Conservation (phyloP, 2,888 invertebrate species). For the Hyalella azteca region DNA sequence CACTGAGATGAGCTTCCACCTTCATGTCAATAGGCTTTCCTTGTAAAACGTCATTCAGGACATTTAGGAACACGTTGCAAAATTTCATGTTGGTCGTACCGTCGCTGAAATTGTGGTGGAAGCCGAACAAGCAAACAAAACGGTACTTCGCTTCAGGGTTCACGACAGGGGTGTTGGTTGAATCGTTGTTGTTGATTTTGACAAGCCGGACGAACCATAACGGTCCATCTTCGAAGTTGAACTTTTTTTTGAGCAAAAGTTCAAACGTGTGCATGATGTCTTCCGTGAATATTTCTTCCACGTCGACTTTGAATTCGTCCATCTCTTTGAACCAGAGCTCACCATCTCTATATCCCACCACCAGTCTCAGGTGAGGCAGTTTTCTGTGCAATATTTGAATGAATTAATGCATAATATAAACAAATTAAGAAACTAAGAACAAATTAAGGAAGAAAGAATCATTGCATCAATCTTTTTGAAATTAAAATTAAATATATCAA, state of each 20-base stretch:
- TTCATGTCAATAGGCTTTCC: conserved; percentile 44
- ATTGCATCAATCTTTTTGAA: too few species aligned
- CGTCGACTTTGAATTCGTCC: conserved; percentile 44
- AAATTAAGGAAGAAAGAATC: too few species aligned
- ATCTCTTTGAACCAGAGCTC: conserved; percentile 54
- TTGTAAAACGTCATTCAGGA: conserved; percentile 52
- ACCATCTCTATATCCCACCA: conserved; percentile 39
- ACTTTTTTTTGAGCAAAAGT: conserved; percentile 42
- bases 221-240: conserved; percentile 47
- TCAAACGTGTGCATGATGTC: conserved; percentile 48
- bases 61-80: conserved; percentile 55
- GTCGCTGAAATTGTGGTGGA: conserved; percentile 58
- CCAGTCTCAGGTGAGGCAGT: conserved; percentile 55
- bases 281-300: conserved; percentile 48
- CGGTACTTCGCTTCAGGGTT: conserved; percentile 45
- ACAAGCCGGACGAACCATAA: conserved; percentile 55
- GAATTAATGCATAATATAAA: too few species aligned
- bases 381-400: too few species aligned
- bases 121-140: conserved; percentile 54
- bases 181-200: conserved; percentile 27
- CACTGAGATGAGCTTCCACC: conserved; percentile 48
- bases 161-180: conserved; percentile 31
- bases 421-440: too few species aligned
- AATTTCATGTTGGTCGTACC: conserved; percentile 58
- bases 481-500: too few species aligned